Base-by-base conservation (phyloP, 2,797 vertebrate genomes). In the Hyperoplus lanceolatus region DNA sequence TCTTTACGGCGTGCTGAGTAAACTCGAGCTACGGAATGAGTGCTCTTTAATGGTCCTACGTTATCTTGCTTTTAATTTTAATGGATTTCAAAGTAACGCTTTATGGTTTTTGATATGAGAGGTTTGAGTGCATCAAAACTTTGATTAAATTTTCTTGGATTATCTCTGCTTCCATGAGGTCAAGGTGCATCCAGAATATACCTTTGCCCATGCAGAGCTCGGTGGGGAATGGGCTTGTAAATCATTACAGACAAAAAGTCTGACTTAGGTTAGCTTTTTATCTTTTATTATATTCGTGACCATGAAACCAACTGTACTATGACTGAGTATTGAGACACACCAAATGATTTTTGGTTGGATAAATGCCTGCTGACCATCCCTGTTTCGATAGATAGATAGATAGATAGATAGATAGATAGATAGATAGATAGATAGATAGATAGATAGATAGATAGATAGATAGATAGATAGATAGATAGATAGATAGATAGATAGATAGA, bases 161-260 rank as follows among this genome's bases (percentile, higher is more conserved):
- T 77, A 75, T 80, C 70, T 21, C 73, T 60, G 58, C 56, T 72
- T 56, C 14, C 43, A 69, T 50, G 60, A 60, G 82, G 63, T 82
- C 89, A 84, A 80, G 84, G 80, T 65, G 72, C 76, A 57, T 43
- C 58, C 45, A 75, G 71, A 73, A 51, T 72, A 84, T 75, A 79
- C 59, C 60, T 75, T 80, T 80, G 71, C 50, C 13, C 60, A 29
- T 29, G 29, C 29, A 12, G 54, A 78, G 76, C 38, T 56, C 11
- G 10, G 18, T 55, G 36, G 21, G 39, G 48, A 68, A 70, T 66
- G 42, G 18, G 56, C 39, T 60, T 76, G 77, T 78, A 86, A 90
- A 87, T 91, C 77, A 83, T 73, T 59, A 43, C 42, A 58, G 45
- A 41, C 56, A 42, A 72, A 55, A 76, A 4, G 39, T 45, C n/a